Evolutionary conservation across 2,113 vertebrate genomes (phyloP).

Genomic region (Apodemus sylvaticus): DNA sequence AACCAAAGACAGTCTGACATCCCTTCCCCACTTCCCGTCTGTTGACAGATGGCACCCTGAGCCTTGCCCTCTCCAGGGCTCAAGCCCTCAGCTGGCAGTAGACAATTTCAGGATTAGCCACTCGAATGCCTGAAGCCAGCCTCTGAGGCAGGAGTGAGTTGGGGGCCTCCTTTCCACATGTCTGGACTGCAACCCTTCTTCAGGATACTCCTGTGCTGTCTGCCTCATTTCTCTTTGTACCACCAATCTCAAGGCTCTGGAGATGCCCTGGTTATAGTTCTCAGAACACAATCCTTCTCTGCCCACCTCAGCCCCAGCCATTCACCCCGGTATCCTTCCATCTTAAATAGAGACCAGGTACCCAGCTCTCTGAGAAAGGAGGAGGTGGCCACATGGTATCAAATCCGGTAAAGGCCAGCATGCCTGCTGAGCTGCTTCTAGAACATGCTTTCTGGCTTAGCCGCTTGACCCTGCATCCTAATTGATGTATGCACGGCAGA

Average conservation of each 20-base stretch:
- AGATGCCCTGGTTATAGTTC: neutral
- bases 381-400: too few species aligned
- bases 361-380: neutral
- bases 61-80: neutral
- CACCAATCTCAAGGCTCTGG: neutral
- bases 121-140: neutral
- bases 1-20: neutral
- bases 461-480: neutral
- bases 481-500: neutral
- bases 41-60: fast-evolving
- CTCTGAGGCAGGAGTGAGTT: neutral
- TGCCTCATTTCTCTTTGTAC: neutral
- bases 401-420: neutral
- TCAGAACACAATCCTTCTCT: neutral
- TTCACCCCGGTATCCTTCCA: neutral
- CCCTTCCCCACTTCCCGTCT: neutral
- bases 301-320: neutral
- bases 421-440: neutral
- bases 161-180: fast-evolving
- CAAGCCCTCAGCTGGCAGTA: neutral
- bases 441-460: neutral
- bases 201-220: neutral
- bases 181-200: neutral
- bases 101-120: fast-evolving
- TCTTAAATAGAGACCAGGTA: neutral